phyloP scores from a whole-genome alignment of 2,113 vertebrate genomes.

The Geothlypis trichas region DNA sequence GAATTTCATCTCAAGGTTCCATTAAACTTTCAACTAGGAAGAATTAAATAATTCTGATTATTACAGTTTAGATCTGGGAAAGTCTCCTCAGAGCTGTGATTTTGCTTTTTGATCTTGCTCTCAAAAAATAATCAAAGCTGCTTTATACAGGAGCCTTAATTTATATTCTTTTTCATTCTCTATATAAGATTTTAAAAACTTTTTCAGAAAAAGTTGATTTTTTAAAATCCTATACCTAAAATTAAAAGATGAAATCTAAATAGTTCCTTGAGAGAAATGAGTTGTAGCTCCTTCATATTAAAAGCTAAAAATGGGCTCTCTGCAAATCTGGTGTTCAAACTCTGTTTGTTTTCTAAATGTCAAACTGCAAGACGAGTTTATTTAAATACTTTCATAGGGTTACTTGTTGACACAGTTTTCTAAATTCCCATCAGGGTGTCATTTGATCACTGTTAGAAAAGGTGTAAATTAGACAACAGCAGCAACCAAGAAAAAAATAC shows the following conservation, averaged over 20 bases:
- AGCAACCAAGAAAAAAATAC: background rate
- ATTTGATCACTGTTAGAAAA: conserved; percentile 7
- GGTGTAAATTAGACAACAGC: conserved; percentile 28
- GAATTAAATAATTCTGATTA: background rate
- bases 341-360: conserved; percentile 42
- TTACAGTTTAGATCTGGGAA: background rate
- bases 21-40: background rate
- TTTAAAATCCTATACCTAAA: background rate
- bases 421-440: conserved; percentile 5
- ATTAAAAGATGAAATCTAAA: background rate
- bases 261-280: background rate
- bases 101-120: background rate
- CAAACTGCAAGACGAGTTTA: conserved; percentile 28
- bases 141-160: background rate
- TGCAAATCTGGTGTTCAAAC: background rate
- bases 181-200: background rate
- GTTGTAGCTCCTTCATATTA: background rate
- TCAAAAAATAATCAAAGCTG: background rate
- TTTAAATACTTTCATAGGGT: conserved; percentile 40
- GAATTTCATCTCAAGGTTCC: background rate
- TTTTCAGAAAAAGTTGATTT: background rate
- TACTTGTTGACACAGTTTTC: conserved; percentile 52
- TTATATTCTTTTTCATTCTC: background rate
- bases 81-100: background rate
- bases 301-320: background rate